Evolutionary conservation across 2,113 vertebrate species (phyloP).

Genomic region (Crotophaga sulcirostris): DNA sequence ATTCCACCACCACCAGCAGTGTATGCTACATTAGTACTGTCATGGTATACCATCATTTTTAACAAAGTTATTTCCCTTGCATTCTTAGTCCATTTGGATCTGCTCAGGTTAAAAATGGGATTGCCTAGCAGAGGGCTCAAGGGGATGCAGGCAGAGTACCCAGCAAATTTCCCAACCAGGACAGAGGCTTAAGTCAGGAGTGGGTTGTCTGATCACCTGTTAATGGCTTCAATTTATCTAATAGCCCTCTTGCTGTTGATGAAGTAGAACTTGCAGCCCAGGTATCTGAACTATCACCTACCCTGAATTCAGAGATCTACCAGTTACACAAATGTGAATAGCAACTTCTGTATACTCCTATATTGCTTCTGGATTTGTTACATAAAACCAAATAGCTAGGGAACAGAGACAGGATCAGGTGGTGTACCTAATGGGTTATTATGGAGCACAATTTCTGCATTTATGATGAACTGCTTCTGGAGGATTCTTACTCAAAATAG

Average conservation of each 20-base stretch:
- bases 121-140: not conserved
- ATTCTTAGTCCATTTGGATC: not conserved
- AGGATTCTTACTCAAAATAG: not conserved
- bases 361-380: not conserved
- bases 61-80: not conserved
- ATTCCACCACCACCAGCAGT: not conserved
- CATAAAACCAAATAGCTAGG: not conserved
- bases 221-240: not conserved
- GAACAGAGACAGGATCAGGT: not conserved
- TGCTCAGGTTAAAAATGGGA: not conserved
- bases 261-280: not conserved
- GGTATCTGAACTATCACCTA: not conserved
- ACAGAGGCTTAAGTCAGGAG: not conserved
- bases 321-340: not conserved
- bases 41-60: not conserved
- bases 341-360: not conserved
- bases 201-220: not conserved
- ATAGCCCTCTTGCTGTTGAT: not conserved
- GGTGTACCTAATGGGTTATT: not conserved
- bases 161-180: not conserved
- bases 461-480: not conserved
- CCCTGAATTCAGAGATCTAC: not conserved
- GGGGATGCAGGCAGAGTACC: not conserved
- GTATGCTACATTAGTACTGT: not conserved
- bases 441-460: fast-evolving